Conservation (phyloP, 2,888 invertebrate species). For the Phyto melanocephala region DNA sequence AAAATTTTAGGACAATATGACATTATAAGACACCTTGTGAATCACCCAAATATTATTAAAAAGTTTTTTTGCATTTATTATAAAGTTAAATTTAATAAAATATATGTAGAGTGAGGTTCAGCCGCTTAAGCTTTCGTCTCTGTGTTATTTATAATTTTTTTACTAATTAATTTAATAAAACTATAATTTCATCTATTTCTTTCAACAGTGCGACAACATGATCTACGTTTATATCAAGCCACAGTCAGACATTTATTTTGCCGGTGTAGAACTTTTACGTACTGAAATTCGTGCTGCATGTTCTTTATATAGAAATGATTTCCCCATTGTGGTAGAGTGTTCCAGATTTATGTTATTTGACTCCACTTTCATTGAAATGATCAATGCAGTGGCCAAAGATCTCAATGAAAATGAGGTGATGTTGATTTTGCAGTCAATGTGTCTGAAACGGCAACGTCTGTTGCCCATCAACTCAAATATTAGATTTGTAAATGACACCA, state of each 20-base stretch:
- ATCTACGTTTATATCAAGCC: conserved; percentile 83
- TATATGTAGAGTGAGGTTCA: too few species aligned
- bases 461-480: conserved; percentile 69
- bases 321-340: conserved; percentile 84
- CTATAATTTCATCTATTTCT: not conserved
- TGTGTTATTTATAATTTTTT: too few species aligned
- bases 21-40: too few species aligned
- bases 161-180: too few species aligned
- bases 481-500: conserved; percentile 69
- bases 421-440: conserved; percentile 76
- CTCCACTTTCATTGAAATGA: conserved; percentile 83
- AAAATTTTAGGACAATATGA: too few species aligned
- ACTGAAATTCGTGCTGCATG: conserved; percentile 81
- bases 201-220: conserved; percentile 78
- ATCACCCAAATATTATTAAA: too few species aligned
- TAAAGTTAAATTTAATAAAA: too few species aligned
- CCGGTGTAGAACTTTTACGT: conserved; percentile 84
- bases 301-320: conserved; percentile 77
- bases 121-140: too few species aligned
- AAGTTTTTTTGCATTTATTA: too few species aligned
- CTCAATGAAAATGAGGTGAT: conserved; percentile 81
- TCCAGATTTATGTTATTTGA: conserved; percentile 83
- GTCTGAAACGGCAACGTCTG: conserved; percentile 67
- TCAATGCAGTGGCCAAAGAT: conserved; percentile 81
- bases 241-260: conserved; percentile 84